These are phyloP conservation scores for Ochropacha duplaris DNA, from an alignment of 2,888 invertebrate species.

Conservation along the genomic window DNA sequence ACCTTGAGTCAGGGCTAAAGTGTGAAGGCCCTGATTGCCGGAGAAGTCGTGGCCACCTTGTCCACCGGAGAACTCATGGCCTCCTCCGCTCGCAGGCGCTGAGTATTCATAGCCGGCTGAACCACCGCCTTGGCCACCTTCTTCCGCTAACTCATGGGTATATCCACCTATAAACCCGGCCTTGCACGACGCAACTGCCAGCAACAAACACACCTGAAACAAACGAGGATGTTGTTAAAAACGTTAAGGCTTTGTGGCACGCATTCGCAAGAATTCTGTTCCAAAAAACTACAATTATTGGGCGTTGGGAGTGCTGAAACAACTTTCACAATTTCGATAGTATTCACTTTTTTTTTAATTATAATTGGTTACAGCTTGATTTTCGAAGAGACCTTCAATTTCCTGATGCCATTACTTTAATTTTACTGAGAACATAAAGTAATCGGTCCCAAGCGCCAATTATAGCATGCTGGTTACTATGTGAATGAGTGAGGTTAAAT, in stretches of 20 bases:
- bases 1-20: conserved; percentile 25
- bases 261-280: neutral
- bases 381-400: too few relatives aligned
- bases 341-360: conserved; percentile 9
- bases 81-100: conserved; percentile 39
- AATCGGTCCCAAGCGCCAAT: neutral
- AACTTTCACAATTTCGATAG: conserved; percentile 24
- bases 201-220: conserved; percentile 70
- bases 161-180: conserved; percentile 57
- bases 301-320: conserved; percentile 3
- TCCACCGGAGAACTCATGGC: conserved; percentile 21
- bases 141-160: conserved; percentile 47
- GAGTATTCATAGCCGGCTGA: conserved; percentile 27
- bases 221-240: conserved; percentile 20
- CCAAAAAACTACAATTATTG: neutral
- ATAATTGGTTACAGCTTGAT: too few relatives aligned
- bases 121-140: conserved; percentile 41
- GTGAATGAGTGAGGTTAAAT: neutral
- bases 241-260: neutral
- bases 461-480: neutral
- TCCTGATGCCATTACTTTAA: too few relatives aligned
- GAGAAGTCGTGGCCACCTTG: conserved; percentile 34
- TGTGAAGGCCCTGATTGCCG: conserved; percentile 23
- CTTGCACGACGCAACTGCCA: conserved; percentile 72
- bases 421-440: too few relatives aligned